Conservation (phyloP, 2,888 invertebrate species). For the Mechanitis messenoides region DNA sequence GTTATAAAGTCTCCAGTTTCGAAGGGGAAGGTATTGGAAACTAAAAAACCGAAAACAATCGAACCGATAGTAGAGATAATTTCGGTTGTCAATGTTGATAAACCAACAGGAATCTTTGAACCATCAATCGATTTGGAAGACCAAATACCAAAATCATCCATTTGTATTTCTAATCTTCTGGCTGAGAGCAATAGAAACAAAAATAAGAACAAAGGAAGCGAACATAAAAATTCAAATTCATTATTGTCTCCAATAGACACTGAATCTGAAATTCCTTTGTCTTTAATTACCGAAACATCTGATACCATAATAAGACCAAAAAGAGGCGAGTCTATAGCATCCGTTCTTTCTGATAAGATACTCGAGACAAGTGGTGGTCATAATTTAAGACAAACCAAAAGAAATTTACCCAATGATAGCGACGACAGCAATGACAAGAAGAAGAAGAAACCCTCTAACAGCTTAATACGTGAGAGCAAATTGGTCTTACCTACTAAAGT, state of each 20-base stretch:
- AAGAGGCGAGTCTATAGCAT: constrained; percentile 67
- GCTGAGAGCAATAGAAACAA: constrained; percentile 62
- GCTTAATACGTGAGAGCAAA: constrained; percentile 68
- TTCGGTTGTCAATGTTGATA: constrained; percentile 64
- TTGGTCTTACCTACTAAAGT: constrained; percentile 62
- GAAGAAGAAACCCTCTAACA: constrained; percentile 63
- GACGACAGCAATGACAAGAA: constrained; percentile 62
- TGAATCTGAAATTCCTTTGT: constrained; percentile 64
- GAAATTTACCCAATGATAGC: constrained; percentile 57
- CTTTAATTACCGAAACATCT: constrained; percentile 61
- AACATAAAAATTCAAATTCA: constrained; percentile 44
- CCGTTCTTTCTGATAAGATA: constrained; percentile 70
- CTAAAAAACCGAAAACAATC: constrained; percentile 58
- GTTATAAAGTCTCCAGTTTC: constrained; percentile 77
- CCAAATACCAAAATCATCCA: constrained; percentile 78
- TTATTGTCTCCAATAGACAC: constrained; percentile 56
- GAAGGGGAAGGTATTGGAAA: constrained; percentile 67
- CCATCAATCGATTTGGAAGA: constrained; percentile 81
- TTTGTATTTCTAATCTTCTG: constrained; percentile 60
- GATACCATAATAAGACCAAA: constrained; percentile 62
- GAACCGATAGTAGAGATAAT: constrained; percentile 47
- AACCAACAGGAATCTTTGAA: constrained; percentile 83
- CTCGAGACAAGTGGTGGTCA: constrained; percentile 65
- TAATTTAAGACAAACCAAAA: constrained; percentile 65
- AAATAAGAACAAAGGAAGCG: constrained; percentile 47